Conservation (phyloP, 2,888 invertebrate species). For the Tortricodes alternella region DNA sequence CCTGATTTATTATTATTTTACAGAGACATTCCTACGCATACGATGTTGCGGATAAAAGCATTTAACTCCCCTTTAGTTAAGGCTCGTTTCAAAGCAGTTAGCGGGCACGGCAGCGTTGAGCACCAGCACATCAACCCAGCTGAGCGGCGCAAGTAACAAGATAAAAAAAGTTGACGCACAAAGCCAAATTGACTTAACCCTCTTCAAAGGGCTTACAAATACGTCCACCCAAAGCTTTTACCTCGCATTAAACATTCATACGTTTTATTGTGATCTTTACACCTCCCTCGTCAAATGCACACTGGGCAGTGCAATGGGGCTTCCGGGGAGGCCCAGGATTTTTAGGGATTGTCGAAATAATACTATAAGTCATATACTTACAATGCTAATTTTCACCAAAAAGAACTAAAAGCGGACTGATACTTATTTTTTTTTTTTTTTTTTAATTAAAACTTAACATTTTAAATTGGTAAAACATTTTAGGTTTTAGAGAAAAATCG, state of each 20-base stretch:
- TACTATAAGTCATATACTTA: neutral
- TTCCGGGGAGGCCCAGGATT: neutral
- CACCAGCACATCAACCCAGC: slow-evolving; percentile 51
- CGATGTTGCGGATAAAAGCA: too few relatives aligned
- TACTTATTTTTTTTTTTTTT: too few relatives aligned
- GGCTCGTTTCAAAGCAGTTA: neutral
- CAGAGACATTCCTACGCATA: too few relatives aligned
- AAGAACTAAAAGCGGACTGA: too few relatives aligned
- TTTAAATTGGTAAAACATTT: too few relatives aligned
- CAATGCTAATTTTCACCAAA: too few relatives aligned
- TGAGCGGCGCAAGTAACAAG: slow-evolving; percentile 30
- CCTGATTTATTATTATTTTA: too few relatives aligned
- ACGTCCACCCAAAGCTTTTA: slow-evolving; percentile 71
- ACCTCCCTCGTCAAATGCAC: slow-evolving; percentile 47
- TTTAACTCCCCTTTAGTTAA: too few relatives aligned
- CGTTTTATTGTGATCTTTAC: slow-evolving; percentile 74
- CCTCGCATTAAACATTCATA: slow-evolving; percentile 73
- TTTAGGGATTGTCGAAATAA: neutral
- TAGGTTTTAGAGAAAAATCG: too few relatives aligned
- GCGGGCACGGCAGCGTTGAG: slow-evolving; percentile 33
- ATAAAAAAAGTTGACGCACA: slow-evolving; percentile 73
- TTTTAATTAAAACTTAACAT: too few relatives aligned
- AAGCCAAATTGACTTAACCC: slow-evolving; percentile 78
- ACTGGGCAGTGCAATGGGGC: slow-evolving; percentile 20
- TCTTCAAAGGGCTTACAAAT: slow-evolving; percentile 76